Percentiles rank a stretch among this genome's conserved stretches.
Conservation (phyloP, 2,797 vertebrate species). For the Telmatherina bonti region DNA sequence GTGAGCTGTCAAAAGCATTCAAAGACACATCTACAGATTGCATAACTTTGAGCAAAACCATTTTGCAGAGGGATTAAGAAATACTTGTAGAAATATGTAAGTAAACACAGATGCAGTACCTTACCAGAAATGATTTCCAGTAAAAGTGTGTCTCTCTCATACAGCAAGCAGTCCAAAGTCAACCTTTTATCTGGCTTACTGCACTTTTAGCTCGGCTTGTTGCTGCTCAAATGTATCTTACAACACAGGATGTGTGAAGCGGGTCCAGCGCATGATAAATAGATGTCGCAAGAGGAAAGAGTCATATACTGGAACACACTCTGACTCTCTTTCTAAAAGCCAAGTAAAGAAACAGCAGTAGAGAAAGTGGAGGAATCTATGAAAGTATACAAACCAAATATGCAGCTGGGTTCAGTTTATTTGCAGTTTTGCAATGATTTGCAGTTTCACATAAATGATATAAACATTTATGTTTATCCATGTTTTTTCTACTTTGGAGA, state of each 20-base stretch:
- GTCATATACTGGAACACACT: too few relatives aligned
- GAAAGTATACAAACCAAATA: not conserved
- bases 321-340: too few relatives aligned
- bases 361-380: too few relatives aligned
- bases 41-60: not conserved
- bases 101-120: not conserved
- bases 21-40: not conserved
- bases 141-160: not conserved
- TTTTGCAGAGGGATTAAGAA: not conserved
- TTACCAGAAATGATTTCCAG: not conserved
- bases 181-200: not conserved
- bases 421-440: not conserved
- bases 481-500: not conserved
- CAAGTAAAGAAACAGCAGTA: too few relatives aligned
- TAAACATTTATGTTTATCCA: not conserved
- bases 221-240: not conserved
- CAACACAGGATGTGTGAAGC: not conserved
- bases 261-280: not conserved
- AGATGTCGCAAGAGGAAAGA: not conserved
- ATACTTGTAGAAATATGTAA: not conserved
- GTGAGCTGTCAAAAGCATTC: not conserved
- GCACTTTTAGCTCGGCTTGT: not conserved
- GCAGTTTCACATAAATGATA: not conserved
- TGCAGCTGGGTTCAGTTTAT: not conserved
- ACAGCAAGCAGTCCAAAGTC: conserved; percentile 11